A percentile compares a stretch with the other conserved stretches of the same genome.
phyloP scores from a whole-genome alignment of 2,113 vertebrate species.

The Noctilio leporinus region DNA sequence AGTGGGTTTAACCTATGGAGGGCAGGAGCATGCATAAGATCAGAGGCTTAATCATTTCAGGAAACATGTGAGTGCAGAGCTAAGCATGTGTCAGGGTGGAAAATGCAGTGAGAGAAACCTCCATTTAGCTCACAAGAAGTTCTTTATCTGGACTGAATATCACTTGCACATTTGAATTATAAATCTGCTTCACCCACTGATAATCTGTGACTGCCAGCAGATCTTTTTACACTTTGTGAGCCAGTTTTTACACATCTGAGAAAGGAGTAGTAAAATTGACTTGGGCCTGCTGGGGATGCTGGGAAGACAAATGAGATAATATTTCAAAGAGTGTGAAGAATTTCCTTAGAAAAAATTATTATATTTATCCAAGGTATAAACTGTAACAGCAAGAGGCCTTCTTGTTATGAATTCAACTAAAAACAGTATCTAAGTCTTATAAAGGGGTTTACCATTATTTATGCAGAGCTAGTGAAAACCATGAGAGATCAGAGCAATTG shows the following conservation, averaged over 20 bases:
- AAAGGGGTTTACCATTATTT: background rate
- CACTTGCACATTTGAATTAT: background rate
- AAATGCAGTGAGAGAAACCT: background rate
- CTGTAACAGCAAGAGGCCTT: background rate
- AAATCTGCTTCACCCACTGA: background rate
- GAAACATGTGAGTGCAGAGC: background rate
- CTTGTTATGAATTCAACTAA: background rate
- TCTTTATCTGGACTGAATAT: background rate
- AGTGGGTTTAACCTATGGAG: background rate
- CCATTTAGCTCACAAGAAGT: background rate
- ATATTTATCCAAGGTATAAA: background rate
- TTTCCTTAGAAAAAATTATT: conserved; percentile 17
- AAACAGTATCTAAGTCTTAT: background rate
- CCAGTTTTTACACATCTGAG: background rate
- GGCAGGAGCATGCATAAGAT: too few species aligned
- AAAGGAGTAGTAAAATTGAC: background rate
- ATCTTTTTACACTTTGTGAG: background rate
- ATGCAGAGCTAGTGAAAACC: background rate
- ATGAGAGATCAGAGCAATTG: background rate
- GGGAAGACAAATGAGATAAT: background rate
- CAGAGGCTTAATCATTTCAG: background rate
- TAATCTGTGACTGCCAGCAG: background rate
- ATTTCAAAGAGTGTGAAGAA: background rate
- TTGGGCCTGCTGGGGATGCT: background rate
- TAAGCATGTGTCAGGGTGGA: background rate